Conservation (phyloP, 1,140 invertebrate species). For the Drosophila rufa region DNA sequence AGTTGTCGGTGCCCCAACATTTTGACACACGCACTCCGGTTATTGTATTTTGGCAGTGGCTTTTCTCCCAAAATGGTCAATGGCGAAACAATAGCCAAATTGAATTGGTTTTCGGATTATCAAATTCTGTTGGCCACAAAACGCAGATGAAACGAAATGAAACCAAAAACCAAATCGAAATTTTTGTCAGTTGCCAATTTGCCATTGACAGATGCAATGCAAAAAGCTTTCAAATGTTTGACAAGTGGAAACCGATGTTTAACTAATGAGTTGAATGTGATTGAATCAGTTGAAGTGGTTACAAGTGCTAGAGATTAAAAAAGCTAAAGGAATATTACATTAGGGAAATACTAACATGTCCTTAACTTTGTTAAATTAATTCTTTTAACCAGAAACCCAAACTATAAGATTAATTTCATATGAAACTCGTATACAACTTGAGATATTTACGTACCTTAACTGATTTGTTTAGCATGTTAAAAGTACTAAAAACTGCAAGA, state of each 20-base stretch:
- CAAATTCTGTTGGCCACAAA: constrained; percentile 48
- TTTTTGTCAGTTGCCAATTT: constrained; percentile 32
- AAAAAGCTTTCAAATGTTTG: constrained; percentile 33
- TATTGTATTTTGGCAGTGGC: constrained; percentile 30
- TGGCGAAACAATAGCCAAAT: constrained; percentile 47
- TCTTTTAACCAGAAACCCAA: too few relatives aligned
- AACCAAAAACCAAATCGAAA: constrained; percentile 43
- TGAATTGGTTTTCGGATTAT: constrained; percentile 51
- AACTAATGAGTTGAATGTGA: constrained; percentile 41
- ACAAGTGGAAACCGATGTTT: constrained; percentile 48
- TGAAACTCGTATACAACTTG: too few relatives aligned
- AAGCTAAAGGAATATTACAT: neutral
- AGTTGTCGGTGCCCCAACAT: constrained; percentile 60
- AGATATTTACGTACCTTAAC: neutral
- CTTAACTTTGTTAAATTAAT: neutral
- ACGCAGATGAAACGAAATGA: constrained; percentile 42
- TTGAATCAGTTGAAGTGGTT: constrained; percentile 27
- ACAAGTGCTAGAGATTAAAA: neutral
- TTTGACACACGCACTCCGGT: constrained; percentile 58
- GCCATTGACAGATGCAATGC: constrained; percentile 16
- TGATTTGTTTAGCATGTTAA: neutral
- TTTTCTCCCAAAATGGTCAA: constrained; percentile 30
- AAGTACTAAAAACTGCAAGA: neutral
- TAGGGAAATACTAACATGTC: neutral
- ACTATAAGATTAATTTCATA: too few relatives aligned